Evolutionary conservation across 2,797 vertebrate genomes (phyloP), one percentile per base, ranked within the genome.

Genomic region (Scyliorhinus canicula): DNA sequence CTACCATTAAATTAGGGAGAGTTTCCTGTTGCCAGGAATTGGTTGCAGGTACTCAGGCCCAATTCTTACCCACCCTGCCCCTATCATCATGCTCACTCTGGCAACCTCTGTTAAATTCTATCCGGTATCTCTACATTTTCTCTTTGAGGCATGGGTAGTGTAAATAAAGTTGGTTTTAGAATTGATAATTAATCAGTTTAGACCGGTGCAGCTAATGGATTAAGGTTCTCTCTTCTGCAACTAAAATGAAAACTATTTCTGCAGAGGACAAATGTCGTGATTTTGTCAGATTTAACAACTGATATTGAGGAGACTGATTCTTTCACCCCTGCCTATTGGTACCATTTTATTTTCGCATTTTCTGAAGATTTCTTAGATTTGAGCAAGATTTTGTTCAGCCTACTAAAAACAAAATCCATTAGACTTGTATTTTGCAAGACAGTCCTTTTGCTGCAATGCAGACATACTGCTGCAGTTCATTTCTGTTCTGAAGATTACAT

Each of bases 381-480:
- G 88, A 63, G 57, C 57, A 91, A 24, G 16, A 91, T 44, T 63
- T 60, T 91, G n/a, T 40, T 91, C 88, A 91, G 57, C 26, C 57
- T 21, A 26, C 44, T 65, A 63, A 63, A 91, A 63, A n/a, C 40
- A 40, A 91, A 44, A 21, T 63, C 19, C 40, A 19, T 63, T 60
- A 24, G 57, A 4, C 21, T 44, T 91, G 88, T 63, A 91, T 91
- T 91, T 91, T 91, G 88, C 88, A 91, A 63, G n/a, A 91, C 88
- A 40, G n/a, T 63, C 88, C 4, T 63, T 60, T 63, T 91, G n/a
- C 57, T 91, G 88, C 88, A 91, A 91, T 91, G 88, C 88, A 91
- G 88, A 65, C n/a, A 63, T 63, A 63, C 57, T 40, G 88, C 88
- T 91, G 60, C 57, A 24, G n/a, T 44, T 63, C n/a, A 44, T 63